Conservation (phyloP, 2,888 invertebrate species). For the Allophyes oxyacanthae region DNA sequence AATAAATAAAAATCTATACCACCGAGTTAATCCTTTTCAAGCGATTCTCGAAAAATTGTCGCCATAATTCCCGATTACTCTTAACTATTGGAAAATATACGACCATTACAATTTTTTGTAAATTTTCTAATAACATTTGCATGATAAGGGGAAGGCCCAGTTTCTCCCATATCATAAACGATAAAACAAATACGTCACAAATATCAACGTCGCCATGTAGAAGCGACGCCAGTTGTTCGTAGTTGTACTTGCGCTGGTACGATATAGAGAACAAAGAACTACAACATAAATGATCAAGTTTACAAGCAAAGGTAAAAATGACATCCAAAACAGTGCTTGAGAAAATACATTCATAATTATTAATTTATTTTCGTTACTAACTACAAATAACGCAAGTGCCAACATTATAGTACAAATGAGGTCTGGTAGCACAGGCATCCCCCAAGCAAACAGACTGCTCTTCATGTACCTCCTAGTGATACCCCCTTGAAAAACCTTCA, state of each 20-base stretch:
- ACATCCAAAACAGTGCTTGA: too few species aligned
- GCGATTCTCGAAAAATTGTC: neutral
- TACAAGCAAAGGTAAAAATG: slow-evolving; percentile 30
- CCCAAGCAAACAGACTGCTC: slow-evolving; percentile 40
- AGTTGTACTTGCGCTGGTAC: neutral
- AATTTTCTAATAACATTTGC: neutral
- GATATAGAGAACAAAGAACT: slow-evolving; percentile 26
- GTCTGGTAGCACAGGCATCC: slow-evolving; percentile 26
- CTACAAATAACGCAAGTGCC: too few species aligned
- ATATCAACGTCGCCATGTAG: slow-evolving; percentile 3
- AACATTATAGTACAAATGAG: slow-evolving; percentile 26
- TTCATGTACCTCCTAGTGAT: slow-evolving; percentile 35
- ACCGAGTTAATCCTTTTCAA: too few species aligned
- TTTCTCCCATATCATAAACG: slow-evolving; percentile 14
- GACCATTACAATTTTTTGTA: too few species aligned
- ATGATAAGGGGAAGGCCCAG: slow-evolving; percentile 5
- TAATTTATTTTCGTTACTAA: too few species aligned
- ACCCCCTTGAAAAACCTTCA: slow-evolving; percentile 38
- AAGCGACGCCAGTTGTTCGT: slow-evolving; percentile 5
- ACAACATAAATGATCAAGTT: slow-evolving; percentile 23
- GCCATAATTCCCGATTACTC: slow-evolving; percentile 2
- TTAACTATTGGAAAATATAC: slow-evolving; percentile 3
- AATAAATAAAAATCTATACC: too few species aligned
- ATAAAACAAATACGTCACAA: slow-evolving; percentile 3
- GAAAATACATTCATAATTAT: too few species aligned